These are phyloP conservation scores for Drosophila cardini DNA, from an alignment of 1,140 invertebrate species.

Conservation along the genomic window DNA sequence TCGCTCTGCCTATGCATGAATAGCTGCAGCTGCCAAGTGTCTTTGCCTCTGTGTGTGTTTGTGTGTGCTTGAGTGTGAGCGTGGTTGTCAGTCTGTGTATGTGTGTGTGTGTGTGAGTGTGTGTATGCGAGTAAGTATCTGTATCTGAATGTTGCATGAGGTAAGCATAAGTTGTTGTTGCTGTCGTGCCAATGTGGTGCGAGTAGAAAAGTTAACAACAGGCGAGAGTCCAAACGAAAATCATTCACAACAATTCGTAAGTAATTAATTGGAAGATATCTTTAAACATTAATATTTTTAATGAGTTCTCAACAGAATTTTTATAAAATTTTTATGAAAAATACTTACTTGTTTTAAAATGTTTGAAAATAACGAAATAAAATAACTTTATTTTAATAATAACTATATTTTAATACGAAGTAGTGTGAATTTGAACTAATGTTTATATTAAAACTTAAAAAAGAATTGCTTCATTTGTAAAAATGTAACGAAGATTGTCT, in stretches of 20 bases:
- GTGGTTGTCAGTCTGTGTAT: conserved; percentile 34
- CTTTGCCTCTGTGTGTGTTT: conserved; percentile 25
- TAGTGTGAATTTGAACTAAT: no score
- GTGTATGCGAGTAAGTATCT: conserved; percentile 42
- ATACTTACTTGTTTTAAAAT: no score
- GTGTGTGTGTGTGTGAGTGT: conserved; percentile 23
- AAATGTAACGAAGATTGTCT: no score
- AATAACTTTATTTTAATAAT: not conserved
- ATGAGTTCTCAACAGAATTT: no score
- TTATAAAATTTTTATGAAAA: no score
- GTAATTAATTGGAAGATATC: no score
- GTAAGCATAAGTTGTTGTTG: conserved; percentile 69
- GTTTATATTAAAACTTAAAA: no score
- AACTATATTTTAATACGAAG: not conserved
- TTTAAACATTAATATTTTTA: no score
- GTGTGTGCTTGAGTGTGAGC: conserved; percentile 26
- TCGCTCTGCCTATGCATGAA: conserved; percentile 53
- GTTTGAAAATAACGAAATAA: not conserved
- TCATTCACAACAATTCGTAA: conserved; percentile 44
- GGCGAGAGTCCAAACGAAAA: conserved; percentile 40
- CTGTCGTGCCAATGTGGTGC: conserved; percentile 43
- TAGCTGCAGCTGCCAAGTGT: conserved; percentile 65
- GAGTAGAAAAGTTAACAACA: conserved; percentile 47
- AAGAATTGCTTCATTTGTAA: no score
- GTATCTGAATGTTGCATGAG: conserved; percentile 70